These are phyloP conservation scores for Diabrotica virgifera DNA, from an alignment of 1,140 invertebrate genomes.

Conservation along the genomic window DNA sequence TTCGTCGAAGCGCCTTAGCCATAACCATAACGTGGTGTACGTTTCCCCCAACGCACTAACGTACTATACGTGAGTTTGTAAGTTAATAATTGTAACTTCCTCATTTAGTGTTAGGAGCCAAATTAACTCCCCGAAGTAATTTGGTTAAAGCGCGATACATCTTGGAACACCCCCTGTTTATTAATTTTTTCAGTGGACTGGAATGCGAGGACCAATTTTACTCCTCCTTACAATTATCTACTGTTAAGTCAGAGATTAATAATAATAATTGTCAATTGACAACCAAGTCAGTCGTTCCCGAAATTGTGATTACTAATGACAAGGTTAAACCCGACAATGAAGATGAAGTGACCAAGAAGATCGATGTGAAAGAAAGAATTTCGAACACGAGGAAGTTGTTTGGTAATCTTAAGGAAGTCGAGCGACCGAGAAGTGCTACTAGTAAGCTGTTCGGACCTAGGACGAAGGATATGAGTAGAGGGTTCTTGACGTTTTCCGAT, in stretches of 20 bases:
- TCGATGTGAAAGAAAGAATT: conserved; percentile 36
- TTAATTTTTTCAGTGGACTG: conserved; percentile 69
- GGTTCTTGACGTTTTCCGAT: conserved; percentile 83
- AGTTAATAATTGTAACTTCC: background rate
- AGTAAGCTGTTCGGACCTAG: conserved; percentile 78
- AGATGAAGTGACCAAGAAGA: conserved; percentile 13
- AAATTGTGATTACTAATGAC: conserved; percentile 23
- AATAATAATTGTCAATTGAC: conserved; percentile 24
- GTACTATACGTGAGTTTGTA: background rate
- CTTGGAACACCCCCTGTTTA: background rate
- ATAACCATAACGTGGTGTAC: background rate
- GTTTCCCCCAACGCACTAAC: background rate
- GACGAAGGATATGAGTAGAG: conserved; percentile 91
- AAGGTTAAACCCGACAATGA: conserved; percentile 4
- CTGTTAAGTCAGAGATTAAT: conserved; percentile 40
- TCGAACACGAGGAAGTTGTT: conserved; percentile 33
- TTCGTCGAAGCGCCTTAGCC: no score
- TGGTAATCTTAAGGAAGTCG: conserved; percentile 25
- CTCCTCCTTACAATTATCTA: conserved; percentile 65
- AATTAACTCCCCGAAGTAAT: background rate
- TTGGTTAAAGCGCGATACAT: background rate
- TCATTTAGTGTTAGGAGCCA: background rate
- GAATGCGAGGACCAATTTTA: conserved; percentile 84
- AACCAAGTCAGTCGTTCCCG: conserved; percentile 18
- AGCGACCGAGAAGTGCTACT: conserved; percentile 63